Base-by-base conservation (phyloP, 30 jellyfish, hydroid and myxozoan genomes). In the Phacellophora camtschatica region DNA sequence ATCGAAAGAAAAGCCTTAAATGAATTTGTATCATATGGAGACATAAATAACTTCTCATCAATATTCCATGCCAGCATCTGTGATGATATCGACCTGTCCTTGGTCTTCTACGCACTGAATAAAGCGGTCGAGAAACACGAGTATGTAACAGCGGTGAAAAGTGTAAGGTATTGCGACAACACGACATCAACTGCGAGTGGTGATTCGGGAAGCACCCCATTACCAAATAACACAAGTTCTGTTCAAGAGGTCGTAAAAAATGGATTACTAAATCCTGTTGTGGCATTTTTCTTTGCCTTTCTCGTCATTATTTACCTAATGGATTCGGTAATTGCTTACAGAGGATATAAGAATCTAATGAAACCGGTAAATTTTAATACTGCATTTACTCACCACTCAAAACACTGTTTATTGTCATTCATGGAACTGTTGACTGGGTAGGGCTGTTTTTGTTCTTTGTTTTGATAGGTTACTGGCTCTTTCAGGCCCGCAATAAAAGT, bases 241-340 rank as follows among this genome's bases (percentile, higher is more conserved):
- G 0, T 15, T 12, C 22, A 1, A 19, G 81, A 62, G n/a, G 82
- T 58, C 34, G 13, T 36, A 24, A 32, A 45, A 1, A 12, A 71
- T 28, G 84, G 84, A 28, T 30, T 46, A 30, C 73, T 68, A 33
- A 78, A 78, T 37, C 49, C 65, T 13, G 68, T 78, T 2, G 77
- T 78, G 19, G 90, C 90, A 1, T 61, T 78, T 20, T 61, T 63
- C 51, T 78, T 58, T 53, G 39, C 68, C 8, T 8, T 78, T 18
- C 71, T 78, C 1, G 34, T 78, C n/a, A 34, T 69, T 37, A 19
- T 78, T 36, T 78, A 78, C 42, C 23, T 78, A 12, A 22, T 50
- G 18, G 66, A 58, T 18, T 49, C 53, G 25, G 45, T 78, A 23
- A 66, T 78, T 54, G 69, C 72, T 2, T 78, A 78, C 63, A 65